Evolutionary conservation across 37 sponge, comb jelly and placozoan species (phyloP).

Genomic region (Axinella damicornis): DNA sequence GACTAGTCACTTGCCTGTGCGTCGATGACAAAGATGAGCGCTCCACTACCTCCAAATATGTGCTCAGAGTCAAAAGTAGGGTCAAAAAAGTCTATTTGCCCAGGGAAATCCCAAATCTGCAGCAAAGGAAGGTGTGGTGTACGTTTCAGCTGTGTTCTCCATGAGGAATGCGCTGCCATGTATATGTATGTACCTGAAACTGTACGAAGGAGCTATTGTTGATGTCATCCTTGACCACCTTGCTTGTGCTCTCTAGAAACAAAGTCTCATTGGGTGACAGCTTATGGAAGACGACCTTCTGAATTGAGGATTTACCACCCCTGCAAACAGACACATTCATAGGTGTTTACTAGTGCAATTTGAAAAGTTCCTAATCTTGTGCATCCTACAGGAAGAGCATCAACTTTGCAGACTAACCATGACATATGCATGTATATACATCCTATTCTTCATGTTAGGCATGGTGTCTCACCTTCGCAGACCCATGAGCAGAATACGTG

Average conservation of each 20-base stretch:
- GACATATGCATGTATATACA: too few species aligned
- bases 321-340: constrained; percentile 29
- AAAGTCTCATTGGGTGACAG: constrained; percentile 98
- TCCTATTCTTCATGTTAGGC: too few species aligned
- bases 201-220: constrained; percentile 95
- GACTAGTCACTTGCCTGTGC: constrained; percentile 70
- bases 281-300: constrained; percentile 97
- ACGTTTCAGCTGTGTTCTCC: not conserved
- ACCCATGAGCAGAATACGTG: constrained; percentile 91
- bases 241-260: constrained; percentile 96
- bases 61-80: constrained; percentile 90
- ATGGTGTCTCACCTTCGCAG: constrained; percentile 65
- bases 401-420: too few species aligned
- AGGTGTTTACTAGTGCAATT: too few species aligned
- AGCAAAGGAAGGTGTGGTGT: not conserved
- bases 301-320: constrained; percentile 97
- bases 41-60: constrained; percentile 89
- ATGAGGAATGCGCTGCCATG: too few species aligned
- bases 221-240: constrained; percentile 95
- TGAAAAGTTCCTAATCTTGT: too few species aligned
- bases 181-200: constrained; percentile 87
- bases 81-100: constrained; percentile 95
- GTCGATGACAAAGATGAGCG: constrained; percentile 96
- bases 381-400: too few species aligned
- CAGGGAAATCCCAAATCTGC: constrained; percentile 98